Evolutionary conservation across 2,797 vertebrate genomes (phyloP), one percentile per base, ranked within the genome.

Genomic region (Alca torda): DNA sequence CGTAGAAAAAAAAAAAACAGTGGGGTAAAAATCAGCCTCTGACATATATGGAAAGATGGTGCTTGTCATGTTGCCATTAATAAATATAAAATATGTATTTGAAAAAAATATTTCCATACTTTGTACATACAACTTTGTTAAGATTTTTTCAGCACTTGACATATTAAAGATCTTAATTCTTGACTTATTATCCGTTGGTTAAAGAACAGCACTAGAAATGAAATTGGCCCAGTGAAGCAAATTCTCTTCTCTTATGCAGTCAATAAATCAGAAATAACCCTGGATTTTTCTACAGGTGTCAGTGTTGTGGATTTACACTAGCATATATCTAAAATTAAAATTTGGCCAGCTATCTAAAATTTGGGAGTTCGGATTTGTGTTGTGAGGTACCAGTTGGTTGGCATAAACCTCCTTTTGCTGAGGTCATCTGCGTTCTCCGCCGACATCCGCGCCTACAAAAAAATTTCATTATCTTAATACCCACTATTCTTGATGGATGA

Each of bases 301-400:
- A 46, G 5, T 88, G 21, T 84, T 89, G 45, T 89, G 50, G 63
- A 68, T 85, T 93, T 94, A 61, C 14, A n/a, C 4, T 72, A n/a
- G 10, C 8, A 6, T 50, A 35, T 45, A 59, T 59, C 23, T 73
- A 39, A 79, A 84, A 69, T 80, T 1, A 76, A 84, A 72, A 53
- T 81, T 69, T 87, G 16, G 7, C 26, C 39, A 54, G 16, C 26
- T 83, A 6, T 20, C 4, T 60, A 53, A 56, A 83, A 57, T 73
- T 30, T 28, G 19, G 26, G 31, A 83, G 48, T 74, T 93, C 63
- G 6, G 11, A 5, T 76, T 84, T 54, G 19, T 86, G 53, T 77
- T 81, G 35, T 48, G 56, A 81, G 50, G 45, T 83, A 57, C 75
- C 75, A 77, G 48, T 76, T 85, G 19, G 17, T 65, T 92, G 90